These are phyloP conservation scores for Myoxocephalus aenaeus DNA, from an alignment of 2,797 vertebrate genomes.

Conservation along the genomic window DNA sequence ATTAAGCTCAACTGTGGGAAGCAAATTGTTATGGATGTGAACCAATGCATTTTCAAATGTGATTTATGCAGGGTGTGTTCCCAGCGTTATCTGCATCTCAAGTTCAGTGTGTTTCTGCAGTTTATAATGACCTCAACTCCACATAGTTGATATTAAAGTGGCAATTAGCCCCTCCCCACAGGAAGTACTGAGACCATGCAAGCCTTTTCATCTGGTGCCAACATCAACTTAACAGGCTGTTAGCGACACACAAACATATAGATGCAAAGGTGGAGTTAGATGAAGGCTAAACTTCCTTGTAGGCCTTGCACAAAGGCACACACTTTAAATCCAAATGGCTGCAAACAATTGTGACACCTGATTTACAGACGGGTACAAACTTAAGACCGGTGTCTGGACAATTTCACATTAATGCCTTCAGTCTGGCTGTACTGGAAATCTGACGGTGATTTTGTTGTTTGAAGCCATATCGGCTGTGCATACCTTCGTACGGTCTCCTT, in stretches of 20 bases:
- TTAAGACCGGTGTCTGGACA: background rate
- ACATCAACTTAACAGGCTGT: conserved; percentile 62
- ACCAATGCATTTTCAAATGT: conserved; percentile 27
- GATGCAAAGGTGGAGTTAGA: conserved; percentile 33
- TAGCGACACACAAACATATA: conserved; percentile 41
- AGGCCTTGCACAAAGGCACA: conserved; percentile 10
- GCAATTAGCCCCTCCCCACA: conserved; percentile 50
- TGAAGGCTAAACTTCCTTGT: conserved; percentile 5
- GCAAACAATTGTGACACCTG: conserved; percentile 36
- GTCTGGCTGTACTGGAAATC: background rate
- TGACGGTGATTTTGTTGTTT: conserved; percentile 14
- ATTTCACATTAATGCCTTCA: background rate
- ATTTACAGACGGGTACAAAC: background rate
- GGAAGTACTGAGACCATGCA: conserved; percentile 46
- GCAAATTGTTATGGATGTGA: conserved; percentile 35
- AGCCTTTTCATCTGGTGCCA: conserved; percentile 74
- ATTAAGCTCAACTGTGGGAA: conserved; percentile 1
- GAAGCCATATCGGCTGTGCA: conserved; percentile 6
- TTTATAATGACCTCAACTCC: conserved; percentile 54
- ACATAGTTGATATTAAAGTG: conserved; percentile 53
- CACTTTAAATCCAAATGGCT: conserved; percentile 23
- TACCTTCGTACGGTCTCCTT: conserved; percentile 16
- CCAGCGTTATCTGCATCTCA: conserved; percentile 38
- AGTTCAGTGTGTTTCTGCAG: conserved; percentile 50
- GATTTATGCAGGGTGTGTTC: conserved; percentile 48